Evolutionary conservation across 2,113 vertebrate genomes (phyloP).

Genomic region (Apodemus speciosus): DNA sequence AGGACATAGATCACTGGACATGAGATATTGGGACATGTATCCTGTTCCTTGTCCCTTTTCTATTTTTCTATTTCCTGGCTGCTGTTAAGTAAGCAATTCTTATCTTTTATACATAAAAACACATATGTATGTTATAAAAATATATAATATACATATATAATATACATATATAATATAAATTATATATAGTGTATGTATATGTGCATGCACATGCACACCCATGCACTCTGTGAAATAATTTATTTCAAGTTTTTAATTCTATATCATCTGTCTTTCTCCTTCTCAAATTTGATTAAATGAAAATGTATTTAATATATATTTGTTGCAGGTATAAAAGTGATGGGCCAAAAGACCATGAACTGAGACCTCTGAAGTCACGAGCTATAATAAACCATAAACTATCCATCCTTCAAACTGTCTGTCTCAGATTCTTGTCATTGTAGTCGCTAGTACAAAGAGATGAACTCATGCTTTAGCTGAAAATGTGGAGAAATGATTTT

Average conservation of each 20-base stretch:
- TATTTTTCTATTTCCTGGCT: background rate
- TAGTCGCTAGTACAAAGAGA: background rate
- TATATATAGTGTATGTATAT: background rate
- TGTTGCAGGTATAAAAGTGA: background rate
- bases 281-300: background rate
- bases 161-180: background rate
- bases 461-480: background rate
- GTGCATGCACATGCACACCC: no score
- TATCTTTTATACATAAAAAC: background rate
- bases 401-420: background rate
- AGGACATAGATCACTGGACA: background rate
- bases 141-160: background rate
- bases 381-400: background rate
- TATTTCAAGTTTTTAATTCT: background rate
- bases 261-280: background rate
- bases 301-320: background rate
- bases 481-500: background rate
- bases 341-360: background rate
- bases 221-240: background rate
- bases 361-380: background rate
- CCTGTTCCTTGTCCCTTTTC: background rate
- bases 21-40: no score
- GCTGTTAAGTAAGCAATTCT: background rate
- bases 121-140: background rate
- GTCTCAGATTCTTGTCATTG: background rate